Percentiles rank a stretch among this genome's conserved stretches.
These are phyloP conservation scores for Battus philenor DNA, from an alignment of 1,140 invertebrate species.

Conservation along the genomic window DNA sequence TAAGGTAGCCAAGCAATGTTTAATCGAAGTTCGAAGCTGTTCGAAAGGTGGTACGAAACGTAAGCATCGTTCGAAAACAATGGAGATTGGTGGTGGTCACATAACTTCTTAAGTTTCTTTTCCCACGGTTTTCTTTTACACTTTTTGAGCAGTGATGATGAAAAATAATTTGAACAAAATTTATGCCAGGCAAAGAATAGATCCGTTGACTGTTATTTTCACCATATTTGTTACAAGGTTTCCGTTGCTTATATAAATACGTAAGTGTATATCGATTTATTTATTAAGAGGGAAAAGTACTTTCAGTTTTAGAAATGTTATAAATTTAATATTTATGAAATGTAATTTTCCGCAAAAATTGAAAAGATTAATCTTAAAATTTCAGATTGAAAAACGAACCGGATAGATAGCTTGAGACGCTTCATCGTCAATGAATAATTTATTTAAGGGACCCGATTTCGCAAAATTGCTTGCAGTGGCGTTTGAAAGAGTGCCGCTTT, in stretches of 20 bases:
- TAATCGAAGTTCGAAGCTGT: too few relatives aligned
- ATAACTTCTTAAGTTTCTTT: conserved; percentile 31
- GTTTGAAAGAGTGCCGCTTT: conserved; percentile 1
- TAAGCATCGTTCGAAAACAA: too few relatives aligned
- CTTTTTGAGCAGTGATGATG: not conserved
- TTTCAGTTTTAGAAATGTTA: too few relatives aligned
- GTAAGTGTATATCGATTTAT: not conserved
- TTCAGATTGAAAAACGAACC: conserved; percentile 13
- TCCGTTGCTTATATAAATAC: not conserved
- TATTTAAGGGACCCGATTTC: conserved; percentile 12
- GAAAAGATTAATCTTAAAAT: conserved; percentile 11
- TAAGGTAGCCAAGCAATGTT: too few relatives aligned
- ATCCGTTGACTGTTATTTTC: not conserved
- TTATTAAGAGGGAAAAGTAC: not conserved
- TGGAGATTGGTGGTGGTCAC: conserved; percentile 12
- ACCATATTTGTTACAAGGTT: not conserved
- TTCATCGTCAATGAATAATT: conserved; percentile 18
- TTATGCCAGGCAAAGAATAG: not conserved
- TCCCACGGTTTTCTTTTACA: not conserved
- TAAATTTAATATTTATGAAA: conserved; percentile 13
- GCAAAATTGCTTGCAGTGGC: conserved; percentile 7
- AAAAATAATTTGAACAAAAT: not conserved
- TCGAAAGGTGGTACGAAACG: too few relatives aligned
- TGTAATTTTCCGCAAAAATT: conserved; percentile 1
- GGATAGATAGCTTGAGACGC: conserved; percentile 14